Evolutionary conservation across 1,140 invertebrate genomes (phyloP).

Genomic region (Forficula auricularia): DNA sequence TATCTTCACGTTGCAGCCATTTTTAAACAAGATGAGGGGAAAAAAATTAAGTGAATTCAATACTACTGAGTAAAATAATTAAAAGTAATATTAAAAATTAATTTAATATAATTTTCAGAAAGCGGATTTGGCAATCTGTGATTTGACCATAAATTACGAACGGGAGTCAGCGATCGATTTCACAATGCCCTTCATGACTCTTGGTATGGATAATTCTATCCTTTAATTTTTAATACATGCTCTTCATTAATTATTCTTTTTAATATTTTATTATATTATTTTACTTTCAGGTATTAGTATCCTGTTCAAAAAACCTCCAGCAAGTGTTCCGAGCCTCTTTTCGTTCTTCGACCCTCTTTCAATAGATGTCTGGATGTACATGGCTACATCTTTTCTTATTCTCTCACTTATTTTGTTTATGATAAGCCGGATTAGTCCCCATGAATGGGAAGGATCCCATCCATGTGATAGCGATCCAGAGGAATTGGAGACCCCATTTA

Average conservation of each 20-base stretch:
- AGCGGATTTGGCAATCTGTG: constrained; percentile 80
- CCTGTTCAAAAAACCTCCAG: constrained; percentile 50
- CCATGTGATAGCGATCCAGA: constrained; percentile 64
- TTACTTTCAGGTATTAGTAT: constrained; percentile 50
- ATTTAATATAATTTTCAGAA: constrained; percentile 40
- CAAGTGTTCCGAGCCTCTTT: constrained; percentile 55
- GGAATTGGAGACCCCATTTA: constrained; percentile 36
- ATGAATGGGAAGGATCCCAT: constrained; percentile 77
- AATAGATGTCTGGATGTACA: constrained; percentile 82
- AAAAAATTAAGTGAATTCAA: too few relatives aligned
- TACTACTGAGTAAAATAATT: too few relatives aligned
- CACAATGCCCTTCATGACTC: constrained; percentile 78
- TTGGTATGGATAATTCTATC: constrained; percentile 44
- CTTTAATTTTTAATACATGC: too few relatives aligned
- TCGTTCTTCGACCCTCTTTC: constrained; percentile 77
- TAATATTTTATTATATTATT: too few relatives aligned
- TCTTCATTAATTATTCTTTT: too few relatives aligned
- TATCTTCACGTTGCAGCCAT: too few relatives aligned
- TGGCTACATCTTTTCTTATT: constrained; percentile 69
- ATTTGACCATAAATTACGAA: constrained; percentile 79
- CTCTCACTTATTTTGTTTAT: constrained; percentile 67
- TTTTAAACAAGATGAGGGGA: too few relatives aligned
- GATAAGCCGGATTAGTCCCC: constrained; percentile 51
- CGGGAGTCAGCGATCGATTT: constrained; percentile 72
- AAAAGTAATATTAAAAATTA: too few relatives aligned